Base-by-base conservation (phyloP, 2,797 vertebrate species). In the Apogon hyalosoma region DNA sequence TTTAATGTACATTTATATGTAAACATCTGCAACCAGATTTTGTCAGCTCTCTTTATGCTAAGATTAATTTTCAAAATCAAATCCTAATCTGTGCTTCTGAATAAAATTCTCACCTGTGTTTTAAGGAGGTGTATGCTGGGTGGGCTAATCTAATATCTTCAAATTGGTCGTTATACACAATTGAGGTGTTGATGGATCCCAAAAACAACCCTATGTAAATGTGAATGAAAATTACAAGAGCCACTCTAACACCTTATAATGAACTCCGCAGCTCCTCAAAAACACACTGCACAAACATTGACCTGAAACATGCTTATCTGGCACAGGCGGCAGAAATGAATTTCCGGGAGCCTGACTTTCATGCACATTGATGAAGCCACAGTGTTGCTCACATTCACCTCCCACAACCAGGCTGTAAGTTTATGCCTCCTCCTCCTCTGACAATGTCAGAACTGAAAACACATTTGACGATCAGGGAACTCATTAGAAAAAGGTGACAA, bases 401-500 rank as follows among this genome's bases (percentile, higher is more conserved):
- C 63, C 67, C 40, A 48, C 70, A 60, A 72, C 41, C 79, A 80
- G 24, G 40, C 70, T 69, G 53, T 39, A 51, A 75, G 68, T 76
- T 58, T 69, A 43, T 51, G 16, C 78, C 78, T 63, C 79, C 79
- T 87, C 73, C 56, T 76, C 72, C 75, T 81, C 41, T 53, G 73
- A 73, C 90, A 84, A 77, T 77, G 80, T 89, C 80, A 83, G 77
- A 90, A 83, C 87, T 74, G 84, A 85, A 67, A 89, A 84, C 73
- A 79, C 87, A 79, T 86, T 68, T 84, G 87, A 85, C 62, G 83
- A 90, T 84, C 84, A 49, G 90, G 90, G 88, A 91, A 89, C 86
- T 94, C 90, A 93, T 94, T 93, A 94, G 88, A 92, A 93, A 94
- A 94, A 94, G 93, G 93, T 94, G 94, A 92, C 93, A 93, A 95